phyloP scores from a whole-genome alignment of 1,140 invertebrate genomes.

The Odontomachus brunneus region DNA sequence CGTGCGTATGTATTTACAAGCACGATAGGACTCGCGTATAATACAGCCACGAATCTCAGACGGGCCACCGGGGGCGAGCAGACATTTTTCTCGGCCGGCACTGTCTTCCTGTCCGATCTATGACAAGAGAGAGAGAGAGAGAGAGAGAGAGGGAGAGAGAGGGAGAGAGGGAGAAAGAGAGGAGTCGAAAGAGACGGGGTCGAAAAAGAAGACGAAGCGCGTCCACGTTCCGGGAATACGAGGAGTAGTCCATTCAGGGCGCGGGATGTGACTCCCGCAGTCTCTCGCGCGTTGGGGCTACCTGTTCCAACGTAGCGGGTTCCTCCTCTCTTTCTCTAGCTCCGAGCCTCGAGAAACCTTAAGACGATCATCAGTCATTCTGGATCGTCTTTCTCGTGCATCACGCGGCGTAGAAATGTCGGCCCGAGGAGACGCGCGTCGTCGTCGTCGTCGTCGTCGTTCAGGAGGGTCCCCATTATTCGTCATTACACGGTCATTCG shows the following conservation, averaged over 20 bases:
- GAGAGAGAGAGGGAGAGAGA: neutral
- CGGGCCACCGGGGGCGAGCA: constrained; percentile 68
- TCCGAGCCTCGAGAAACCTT: constrained; percentile 45
- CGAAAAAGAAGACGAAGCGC: constrained; percentile 37
- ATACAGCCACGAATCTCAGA: constrained; percentile 45
- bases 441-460: constrained; percentile 42
- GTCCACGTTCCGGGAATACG: constrained; percentile 70
- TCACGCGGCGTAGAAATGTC: constrained; percentile 70
- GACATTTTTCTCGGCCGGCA: constrained; percentile 62
- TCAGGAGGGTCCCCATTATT: constrained; percentile 82
- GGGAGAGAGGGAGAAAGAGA: neutral
- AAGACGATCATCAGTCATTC: constrained; percentile 82
- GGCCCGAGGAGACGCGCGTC: constrained; percentile 37
- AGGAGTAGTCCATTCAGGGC: constrained; percentile 68
- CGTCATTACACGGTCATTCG: constrained; percentile 84
- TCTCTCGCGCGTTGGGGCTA: constrained; percentile 63
- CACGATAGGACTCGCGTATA: constrained; percentile 56
- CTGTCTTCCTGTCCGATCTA: constrained; percentile 52
- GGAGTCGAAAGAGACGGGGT: neutral
- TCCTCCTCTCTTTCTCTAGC: constrained; percentile 40
- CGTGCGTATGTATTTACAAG: constrained; percentile 73
- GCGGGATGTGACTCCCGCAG: constrained; percentile 62
- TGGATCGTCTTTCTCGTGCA: constrained; percentile 76
- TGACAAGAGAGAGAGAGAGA: neutral
- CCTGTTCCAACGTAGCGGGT: constrained; percentile 67